Conservation (phyloP, 2,888 invertebrate species). For the Acholoe squamosa region DNA sequence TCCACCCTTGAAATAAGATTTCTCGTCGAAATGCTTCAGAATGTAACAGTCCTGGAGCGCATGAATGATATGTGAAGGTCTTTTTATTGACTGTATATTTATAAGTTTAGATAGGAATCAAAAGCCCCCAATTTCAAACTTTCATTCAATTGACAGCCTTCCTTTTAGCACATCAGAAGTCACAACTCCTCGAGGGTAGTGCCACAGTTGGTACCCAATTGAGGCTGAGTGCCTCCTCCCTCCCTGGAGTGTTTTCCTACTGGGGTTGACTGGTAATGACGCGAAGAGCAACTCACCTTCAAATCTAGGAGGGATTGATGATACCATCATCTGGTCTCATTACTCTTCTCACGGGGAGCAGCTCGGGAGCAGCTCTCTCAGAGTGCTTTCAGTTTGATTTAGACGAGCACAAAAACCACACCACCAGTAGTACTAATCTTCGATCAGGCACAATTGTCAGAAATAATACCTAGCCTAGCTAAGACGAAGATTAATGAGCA, state of each 20-base stretch:
- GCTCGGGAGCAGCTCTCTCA: neutral
- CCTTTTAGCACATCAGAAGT: no score
- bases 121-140: no score
- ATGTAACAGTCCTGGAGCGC: no score
- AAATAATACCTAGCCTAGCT: neutral
- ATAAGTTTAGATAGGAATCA: no score
- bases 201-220: no score
- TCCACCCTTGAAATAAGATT: no score
- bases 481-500: slow-evolving; percentile 42
- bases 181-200: no score
- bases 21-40: no score
- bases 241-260: neutral
- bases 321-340: neutral
- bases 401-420: neutral
- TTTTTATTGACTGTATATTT: no score
- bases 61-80: no score
- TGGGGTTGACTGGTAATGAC: slow-evolving; percentile 13
- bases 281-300: neutral
- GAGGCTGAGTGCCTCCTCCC: no score
- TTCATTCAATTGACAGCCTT: no score
- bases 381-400: slow-evolving; percentile 37
- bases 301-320: slow-evolving; percentile 17
- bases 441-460: slow-evolving; percentile 48
- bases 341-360: slow-evolving; percentile 9
- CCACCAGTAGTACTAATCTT: slow-evolving; percentile 35